A percentile compares a stretch with the other conserved stretches of the same genome.
Evolutionary conservation across 92 coral and sea anemone species (phyloP).

Genomic region (Ricordea florida): DNA sequence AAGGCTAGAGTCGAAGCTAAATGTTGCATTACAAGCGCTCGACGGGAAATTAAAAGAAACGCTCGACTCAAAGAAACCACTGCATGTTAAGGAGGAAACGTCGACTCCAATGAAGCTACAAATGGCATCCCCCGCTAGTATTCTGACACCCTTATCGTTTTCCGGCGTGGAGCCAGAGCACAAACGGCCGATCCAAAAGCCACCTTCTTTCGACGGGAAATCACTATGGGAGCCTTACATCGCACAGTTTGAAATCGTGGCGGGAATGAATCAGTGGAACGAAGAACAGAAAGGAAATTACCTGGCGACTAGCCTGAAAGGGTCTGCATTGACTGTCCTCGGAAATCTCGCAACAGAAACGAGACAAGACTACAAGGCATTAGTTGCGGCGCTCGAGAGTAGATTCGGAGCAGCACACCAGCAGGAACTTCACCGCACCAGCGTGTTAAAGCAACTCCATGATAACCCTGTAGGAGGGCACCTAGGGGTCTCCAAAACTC

Average conservation of each 20-base stretch:
- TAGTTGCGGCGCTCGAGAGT: slow-evolving; percentile 39
- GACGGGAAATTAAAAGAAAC: background rate
- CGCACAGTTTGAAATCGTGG: slow-evolving; percentile 61
- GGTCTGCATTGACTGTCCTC: slow-evolving; percentile 30
- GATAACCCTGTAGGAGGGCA: slow-evolving; percentile 27
- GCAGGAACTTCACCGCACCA: slow-evolving; percentile 3
- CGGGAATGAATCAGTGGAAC: slow-evolving; percentile 50
- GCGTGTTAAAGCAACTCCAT: slow-evolving; percentile 4
- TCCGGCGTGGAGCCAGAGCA: slow-evolving; percentile 5
- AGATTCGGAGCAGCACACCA: slow-evolving; percentile 31
- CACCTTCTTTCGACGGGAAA: slow-evolving; percentile 29
- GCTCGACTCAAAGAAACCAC: background rate
- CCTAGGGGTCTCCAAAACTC: slow-evolving; percentile 21
- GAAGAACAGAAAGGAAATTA: slow-evolving; percentile 37
- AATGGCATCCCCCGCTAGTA: background rate
- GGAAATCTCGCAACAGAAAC: slow-evolving; percentile 31
- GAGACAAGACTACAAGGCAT: slow-evolving; percentile 2
- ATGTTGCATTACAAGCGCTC: background rate
- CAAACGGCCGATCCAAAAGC: slow-evolving; percentile 14
- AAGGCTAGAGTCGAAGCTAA: background rate
- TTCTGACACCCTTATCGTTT: background rate
- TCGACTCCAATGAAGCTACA: background rate
- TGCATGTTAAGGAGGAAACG: slow-evolving; percentile 10
- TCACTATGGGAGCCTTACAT: slow-evolving; percentile 51
- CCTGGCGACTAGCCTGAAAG: slow-evolving; percentile 44